Percentiles rank a stretch among this genome's conserved stretches.
phyloP scores from a whole-genome alignment of 1,140 invertebrate species.

The Oryctes rhinoceros region DNA sequence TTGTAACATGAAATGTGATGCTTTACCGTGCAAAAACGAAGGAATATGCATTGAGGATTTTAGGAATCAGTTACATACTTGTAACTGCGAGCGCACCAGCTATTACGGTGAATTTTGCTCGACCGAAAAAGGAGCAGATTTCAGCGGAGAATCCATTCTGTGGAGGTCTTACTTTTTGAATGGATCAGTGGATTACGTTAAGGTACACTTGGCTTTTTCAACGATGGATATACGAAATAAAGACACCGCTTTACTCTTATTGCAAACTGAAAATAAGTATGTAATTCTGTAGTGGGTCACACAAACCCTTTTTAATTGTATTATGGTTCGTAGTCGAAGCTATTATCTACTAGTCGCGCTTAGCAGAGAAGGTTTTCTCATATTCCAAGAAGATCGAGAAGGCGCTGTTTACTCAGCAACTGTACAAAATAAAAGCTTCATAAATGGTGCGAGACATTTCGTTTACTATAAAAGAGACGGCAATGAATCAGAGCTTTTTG shows the following conservation, averaged over 20 bases:
- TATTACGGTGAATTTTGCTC: constrained; percentile 83
- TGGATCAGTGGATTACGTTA: constrained; percentile 76
- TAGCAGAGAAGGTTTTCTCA: constrained; percentile 80
- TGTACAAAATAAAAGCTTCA: constrained; percentile 78
- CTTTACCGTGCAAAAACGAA: constrained; percentile 85
- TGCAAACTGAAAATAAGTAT: constrained; percentile 84
- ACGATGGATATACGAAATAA: constrained; percentile 78
- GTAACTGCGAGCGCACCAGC: constrained; percentile 88
- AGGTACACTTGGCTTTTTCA: constrained; percentile 84
- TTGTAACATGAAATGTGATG: constrained; percentile 90
- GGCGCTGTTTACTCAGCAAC: constrained; percentile 73
- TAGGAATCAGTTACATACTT: constrained; percentile 81
- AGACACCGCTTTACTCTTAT: constrained; percentile 77
- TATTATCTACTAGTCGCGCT: constrained; percentile 85
- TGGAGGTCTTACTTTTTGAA: constrained; percentile 78
- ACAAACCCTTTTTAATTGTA: neutral
- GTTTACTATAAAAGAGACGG: constrained; percentile 82
- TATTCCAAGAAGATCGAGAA: constrained; percentile 85
- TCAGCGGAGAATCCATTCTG: constrained; percentile 84
- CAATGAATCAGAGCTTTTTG: constrained; percentile 74
- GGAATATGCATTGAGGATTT: constrained; percentile 91
- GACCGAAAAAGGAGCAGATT: constrained; percentile 86
- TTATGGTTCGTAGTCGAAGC: constrained; percentile 70
- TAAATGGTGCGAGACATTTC: constrained; percentile 85
- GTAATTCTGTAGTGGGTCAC: neutral